Conservation (phyloP, 2,797 vertebrate species). For the Lycodopsis pacificus region DNA sequence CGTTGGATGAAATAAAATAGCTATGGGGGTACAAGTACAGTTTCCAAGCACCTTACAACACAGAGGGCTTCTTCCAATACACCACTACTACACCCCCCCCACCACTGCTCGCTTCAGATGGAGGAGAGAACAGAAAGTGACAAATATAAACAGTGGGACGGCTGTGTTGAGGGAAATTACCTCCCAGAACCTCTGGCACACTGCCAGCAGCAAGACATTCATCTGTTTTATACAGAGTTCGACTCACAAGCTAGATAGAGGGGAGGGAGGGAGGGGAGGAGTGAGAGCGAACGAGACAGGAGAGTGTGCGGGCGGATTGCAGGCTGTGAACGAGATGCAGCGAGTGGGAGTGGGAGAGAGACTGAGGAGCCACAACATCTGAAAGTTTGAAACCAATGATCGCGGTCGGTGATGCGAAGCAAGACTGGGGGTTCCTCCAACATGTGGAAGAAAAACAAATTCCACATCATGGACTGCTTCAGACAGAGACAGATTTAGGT, state of each 20-base stretch:
- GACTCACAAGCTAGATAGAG: slow-evolving; percentile 66
- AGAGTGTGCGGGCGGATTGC: slow-evolving; percentile 51
- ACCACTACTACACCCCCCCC: slow-evolving; percentile 26
- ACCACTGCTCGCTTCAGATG: slow-evolving; percentile 29
- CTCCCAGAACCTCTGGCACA: slow-evolving; percentile 83
- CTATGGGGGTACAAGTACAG: neutral
- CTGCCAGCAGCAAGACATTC: slow-evolving; percentile 82
- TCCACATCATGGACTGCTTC: slow-evolving; percentile 69
- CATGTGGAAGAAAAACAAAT: slow-evolving; percentile 67
- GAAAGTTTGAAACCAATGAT: slow-evolving; percentile 80
- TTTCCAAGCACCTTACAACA: slow-evolving; percentile 23
- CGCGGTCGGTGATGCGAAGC: slow-evolving; percentile 71
- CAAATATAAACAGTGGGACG: slow-evolving; percentile 82
- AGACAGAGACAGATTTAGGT: slow-evolving; percentile 68
- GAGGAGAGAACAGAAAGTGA: slow-evolving; percentile 73
- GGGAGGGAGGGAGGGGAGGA: slow-evolving; percentile 35
- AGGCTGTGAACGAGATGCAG: slow-evolving; percentile 56
- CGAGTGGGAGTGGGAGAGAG: slow-evolving; percentile 48
- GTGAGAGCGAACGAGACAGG: slow-evolving; percentile 40
- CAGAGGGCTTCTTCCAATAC: slow-evolving; percentile 22
- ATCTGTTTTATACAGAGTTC: slow-evolving; percentile 80
- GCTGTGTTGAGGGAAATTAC: slow-evolving; percentile 86
- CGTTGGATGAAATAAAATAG: neutral
- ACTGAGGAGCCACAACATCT: slow-evolving; percentile 64
- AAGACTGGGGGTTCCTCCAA: slow-evolving; percentile 75